Percentiles rank a stretch among this genome's conserved stretches.
phyloP scores from a whole-genome alignment of 2,888 invertebrate genomes.

The Dolichomitus sp. region DNA sequence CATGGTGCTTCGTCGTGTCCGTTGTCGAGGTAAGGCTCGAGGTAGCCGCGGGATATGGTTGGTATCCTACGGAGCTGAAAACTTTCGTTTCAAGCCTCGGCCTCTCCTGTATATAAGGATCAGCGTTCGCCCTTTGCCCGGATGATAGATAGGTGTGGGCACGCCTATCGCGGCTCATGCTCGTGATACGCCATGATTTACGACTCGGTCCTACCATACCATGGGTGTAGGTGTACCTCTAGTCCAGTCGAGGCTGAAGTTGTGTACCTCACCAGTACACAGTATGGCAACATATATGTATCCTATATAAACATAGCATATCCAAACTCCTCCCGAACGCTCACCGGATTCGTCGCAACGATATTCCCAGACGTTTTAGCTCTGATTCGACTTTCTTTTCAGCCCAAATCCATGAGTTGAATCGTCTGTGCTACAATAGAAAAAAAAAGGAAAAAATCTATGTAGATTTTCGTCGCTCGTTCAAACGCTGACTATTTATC shows the following conservation, averaged over 20 bases:
- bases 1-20: background rate
- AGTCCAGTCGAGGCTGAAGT: constrained; percentile 11
- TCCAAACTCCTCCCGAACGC: background rate
- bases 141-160: constrained; percentile 65
- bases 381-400: constrained; percentile 41
- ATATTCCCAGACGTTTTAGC: constrained; percentile 51
- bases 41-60: constrained; percentile 14
- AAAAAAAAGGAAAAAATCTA: constrained; percentile 26
- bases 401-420: constrained; percentile 34
- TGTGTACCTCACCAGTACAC: constrained; percentile 21
- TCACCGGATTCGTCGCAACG: constrained; percentile 28
- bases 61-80: constrained; percentile 37
- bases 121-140: constrained; percentile 60
- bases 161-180: constrained; percentile 68
- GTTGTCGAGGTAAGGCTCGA: constrained; percentile 32
- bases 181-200: constrained; percentile 69
- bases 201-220: constrained; percentile 36
- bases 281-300: constrained; percentile 5
- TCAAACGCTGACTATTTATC: constrained; percentile 55
- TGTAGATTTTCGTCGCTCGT: constrained; percentile 47
- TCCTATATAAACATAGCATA: constrained; percentile 2
- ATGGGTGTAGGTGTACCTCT: constrained; percentile 1
- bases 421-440: constrained; percentile 2
- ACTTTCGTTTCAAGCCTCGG: constrained; percentile 31
- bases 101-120: constrained; percentile 55